Evolutionary conservation across 2,797 vertebrate species (phyloP).

Genomic region (Rousettus madagascariensis): DNA sequence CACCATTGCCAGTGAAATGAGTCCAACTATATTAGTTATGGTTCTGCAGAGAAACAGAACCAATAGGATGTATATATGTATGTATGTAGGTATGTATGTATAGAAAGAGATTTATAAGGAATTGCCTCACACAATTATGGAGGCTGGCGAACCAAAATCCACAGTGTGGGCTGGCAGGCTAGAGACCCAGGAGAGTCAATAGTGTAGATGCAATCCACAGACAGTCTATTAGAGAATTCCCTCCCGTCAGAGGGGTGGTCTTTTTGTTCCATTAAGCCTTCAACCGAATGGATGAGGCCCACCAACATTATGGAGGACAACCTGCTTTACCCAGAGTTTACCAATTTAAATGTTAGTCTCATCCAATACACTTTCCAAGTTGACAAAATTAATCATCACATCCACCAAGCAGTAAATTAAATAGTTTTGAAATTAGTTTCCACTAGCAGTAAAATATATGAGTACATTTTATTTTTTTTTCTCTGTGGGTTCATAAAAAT

Average conservation of each 20-base stretch:
- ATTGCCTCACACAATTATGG: not conserved
- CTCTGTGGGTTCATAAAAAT: conserved; percentile 22
- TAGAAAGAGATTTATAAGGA: not conserved
- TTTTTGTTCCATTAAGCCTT: not conserved
- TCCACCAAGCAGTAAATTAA: not conserved
- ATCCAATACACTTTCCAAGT: not conserved
- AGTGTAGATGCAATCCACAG: too few relatives aligned
- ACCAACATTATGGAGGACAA: not conserved
- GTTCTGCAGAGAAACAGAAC: not conserved
- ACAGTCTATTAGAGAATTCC: not conserved
- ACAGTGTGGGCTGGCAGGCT: not conserved
- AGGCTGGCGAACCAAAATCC: not conserved
- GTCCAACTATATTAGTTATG: not conserved
- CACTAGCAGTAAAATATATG: not conserved
- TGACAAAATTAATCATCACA: not conserved
- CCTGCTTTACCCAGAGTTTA: not conserved
- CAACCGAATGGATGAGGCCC: not conserved
- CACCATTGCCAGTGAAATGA: not conserved
- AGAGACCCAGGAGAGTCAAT: not conserved
- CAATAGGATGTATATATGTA: not conserved
- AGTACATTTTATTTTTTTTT: not conserved
- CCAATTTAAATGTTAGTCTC: not conserved
- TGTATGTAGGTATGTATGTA: not conserved
- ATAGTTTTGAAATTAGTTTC: conserved; percentile 34
- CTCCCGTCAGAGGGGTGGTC: not conserved